Percentiles rank a stretch among this genome's conserved stretches.
Evolutionary conservation across 2,113 vertebrate genomes (phyloP).

Genomic region (Petromus typicus): DNA sequence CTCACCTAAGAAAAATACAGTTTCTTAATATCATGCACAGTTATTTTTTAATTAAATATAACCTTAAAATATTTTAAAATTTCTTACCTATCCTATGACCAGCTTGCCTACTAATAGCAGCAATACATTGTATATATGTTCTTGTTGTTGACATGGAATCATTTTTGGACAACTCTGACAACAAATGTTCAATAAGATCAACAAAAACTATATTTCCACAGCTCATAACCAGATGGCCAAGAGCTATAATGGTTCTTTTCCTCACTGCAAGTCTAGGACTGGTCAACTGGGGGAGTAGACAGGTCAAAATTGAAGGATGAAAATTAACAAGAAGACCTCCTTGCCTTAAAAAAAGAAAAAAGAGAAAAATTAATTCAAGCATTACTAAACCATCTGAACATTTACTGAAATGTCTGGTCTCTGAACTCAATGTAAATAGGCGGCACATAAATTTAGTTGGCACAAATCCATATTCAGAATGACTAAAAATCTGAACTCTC

Average conservation of each 20-base stretch:
- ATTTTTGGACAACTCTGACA: conserved; percentile 97
- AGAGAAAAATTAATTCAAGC: conserved; percentile 62
- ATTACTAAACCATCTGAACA: background rate
- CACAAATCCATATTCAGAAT: conserved; percentile 15
- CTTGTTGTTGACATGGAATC: conserved; percentile 99
- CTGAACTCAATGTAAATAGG: background rate
- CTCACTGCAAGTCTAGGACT: conserved; percentile 98
- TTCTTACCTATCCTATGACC: conserved; percentile 98
- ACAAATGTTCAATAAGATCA: conserved; percentile 98
- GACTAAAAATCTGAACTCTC: conserved; percentile 37
- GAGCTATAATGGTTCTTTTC: conserved; percentile 99
- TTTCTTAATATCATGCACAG: conserved; percentile 53
- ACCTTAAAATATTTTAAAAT: conserved; percentile 44
- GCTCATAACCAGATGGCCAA: conserved; percentile 99
- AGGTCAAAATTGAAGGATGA: conserved; percentile 99
- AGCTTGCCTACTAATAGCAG: conserved; percentile 99
- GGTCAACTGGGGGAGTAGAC: conserved; percentile 98
- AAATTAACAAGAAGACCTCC: conserved; percentile 99
- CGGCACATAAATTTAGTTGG: background rate
- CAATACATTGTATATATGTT: conserved; percentile 99
- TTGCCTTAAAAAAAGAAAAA: conserved; percentile 92
- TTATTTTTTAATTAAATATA: conserved; percentile 40
- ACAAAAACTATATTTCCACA: conserved; percentile 99
- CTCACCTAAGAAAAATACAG: conserved; percentile 89
- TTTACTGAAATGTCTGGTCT: conserved; percentile 8